Conservation (phyloP, 2,113 vertebrate species). For the Chionomys nivalis region DNA sequence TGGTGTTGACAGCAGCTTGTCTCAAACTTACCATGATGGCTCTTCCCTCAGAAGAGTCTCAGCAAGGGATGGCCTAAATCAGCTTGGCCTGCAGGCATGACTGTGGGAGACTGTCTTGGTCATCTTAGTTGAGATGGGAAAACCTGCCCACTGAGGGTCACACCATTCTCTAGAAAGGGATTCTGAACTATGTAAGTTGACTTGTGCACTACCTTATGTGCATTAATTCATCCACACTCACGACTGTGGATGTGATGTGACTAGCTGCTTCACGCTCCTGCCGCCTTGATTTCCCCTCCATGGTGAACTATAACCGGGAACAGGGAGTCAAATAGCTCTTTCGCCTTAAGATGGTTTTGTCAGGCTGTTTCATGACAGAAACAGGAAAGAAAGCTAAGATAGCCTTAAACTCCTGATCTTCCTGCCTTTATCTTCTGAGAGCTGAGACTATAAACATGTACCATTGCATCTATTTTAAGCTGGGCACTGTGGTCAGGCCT, state of each 20-base stretch:
- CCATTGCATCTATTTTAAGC: neutral
- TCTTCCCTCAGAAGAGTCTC: neutral
- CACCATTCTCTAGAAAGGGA: neutral
- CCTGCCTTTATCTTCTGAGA: neutral
- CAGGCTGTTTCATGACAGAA: neutral
- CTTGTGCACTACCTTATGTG: neutral
- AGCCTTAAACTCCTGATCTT: neutral
- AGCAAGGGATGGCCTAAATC: neutral
- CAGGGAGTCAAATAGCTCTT: neutral
- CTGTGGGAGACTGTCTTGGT: neutral
- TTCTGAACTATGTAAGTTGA: neutral
- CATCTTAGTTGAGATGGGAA: too few species aligned
- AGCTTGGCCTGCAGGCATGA: neutral
- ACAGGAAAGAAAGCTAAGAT: neutral
- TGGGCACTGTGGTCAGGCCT: too few species aligned
- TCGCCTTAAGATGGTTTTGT: neutral
- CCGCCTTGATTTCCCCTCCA: neutral
- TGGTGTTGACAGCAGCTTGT: neutral
- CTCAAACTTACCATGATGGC: neutral
- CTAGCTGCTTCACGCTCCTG: neutral
- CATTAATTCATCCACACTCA: neutral
- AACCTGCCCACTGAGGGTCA: neutral
- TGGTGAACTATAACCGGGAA: neutral
- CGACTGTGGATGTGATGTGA: neutral
- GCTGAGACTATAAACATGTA: too few species aligned